Conservation (phyloP, 2,888 invertebrate species). For the Gymnosoma rotundatum region DNA sequence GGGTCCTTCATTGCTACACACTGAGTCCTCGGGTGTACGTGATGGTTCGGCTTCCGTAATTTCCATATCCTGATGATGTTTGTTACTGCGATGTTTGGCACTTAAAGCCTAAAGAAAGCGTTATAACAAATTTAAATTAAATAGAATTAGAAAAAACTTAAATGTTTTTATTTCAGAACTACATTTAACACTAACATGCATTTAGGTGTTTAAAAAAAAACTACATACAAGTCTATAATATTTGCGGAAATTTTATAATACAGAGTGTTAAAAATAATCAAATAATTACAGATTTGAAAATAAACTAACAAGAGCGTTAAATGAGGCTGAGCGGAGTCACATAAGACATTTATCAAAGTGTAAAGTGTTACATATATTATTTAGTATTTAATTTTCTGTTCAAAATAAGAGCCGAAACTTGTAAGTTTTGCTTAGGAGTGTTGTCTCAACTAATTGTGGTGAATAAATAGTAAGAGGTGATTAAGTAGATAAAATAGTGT, state of each 20-base stretch:
- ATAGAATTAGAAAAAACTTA: background rate
- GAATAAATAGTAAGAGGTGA: too few species aligned
- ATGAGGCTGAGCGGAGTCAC: too few species aligned
- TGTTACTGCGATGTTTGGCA: slow-evolving; percentile 85
- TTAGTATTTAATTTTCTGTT: too few species aligned
- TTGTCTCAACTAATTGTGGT: too few species aligned
- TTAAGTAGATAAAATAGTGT: too few species aligned
- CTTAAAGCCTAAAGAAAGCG: slow-evolving; percentile 87
- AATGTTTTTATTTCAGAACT: background rate
- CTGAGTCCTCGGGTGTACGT: slow-evolving; percentile 94
- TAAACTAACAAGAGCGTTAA: too few species aligned
- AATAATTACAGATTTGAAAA: too few species aligned
- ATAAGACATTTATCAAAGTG: too few species aligned
- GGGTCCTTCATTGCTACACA: slow-evolving; percentile 93
- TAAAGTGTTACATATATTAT: too few species aligned
- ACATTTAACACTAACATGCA: slow-evolving; percentile 37
- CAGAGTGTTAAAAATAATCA: too few species aligned
- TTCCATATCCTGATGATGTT: slow-evolving; percentile 85
- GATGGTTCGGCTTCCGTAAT: slow-evolving; percentile 91
- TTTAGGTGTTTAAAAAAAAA: slow-evolving; percentile 12
- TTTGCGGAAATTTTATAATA: background rate
- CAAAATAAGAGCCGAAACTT: too few species aligned
- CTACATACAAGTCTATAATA: slow-evolving; percentile 17
- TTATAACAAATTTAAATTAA: background rate
- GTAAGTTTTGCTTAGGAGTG: too few species aligned